Evolutionary conservation across 2,113 vertebrate genomes (phyloP).

Genomic region (Alectura lathami): DNA sequence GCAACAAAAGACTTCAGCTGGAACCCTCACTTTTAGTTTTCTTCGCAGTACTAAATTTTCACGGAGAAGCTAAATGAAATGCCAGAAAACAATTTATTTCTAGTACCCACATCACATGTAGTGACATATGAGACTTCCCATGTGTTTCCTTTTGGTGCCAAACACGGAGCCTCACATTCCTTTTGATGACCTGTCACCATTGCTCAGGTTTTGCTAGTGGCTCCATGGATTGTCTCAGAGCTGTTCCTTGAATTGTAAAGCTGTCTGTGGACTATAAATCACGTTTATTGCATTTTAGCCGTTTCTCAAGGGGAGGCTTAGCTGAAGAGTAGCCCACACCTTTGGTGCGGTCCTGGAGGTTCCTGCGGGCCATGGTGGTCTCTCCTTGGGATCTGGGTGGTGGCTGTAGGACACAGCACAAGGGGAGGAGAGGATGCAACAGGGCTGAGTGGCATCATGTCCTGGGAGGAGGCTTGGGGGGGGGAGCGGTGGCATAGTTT

Average conservation of each 20-base stretch:
- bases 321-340: accelerated
- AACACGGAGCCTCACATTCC: neutral
- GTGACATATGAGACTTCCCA: neutral
- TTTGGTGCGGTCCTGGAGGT: neutral
- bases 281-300: neutral
- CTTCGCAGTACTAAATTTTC: neutral
- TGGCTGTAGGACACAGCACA: neutral
- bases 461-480: neutral
- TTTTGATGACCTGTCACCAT: neutral
- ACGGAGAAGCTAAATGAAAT: neutral
- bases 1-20: neutral
- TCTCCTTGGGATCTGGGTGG: neutral
- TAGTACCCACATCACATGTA: neutral
- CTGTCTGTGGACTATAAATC: neutral
- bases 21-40: neutral
- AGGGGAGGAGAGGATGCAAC: neutral
- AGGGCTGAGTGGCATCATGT: neutral
- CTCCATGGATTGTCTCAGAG: neutral
- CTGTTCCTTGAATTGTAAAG: neutral
- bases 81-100: neutral
- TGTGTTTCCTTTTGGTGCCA: neutral
- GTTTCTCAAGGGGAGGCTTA: neutral
- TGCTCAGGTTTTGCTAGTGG: neutral
- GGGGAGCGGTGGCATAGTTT: neutral
- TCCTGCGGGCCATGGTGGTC: neutral